Percentiles rank a stretch among this genome's conserved stretches.
phyloP scores from a whole-genome alignment of 2,797 vertebrate genomes.

The Pteronotus mesoamericanus region DNA sequence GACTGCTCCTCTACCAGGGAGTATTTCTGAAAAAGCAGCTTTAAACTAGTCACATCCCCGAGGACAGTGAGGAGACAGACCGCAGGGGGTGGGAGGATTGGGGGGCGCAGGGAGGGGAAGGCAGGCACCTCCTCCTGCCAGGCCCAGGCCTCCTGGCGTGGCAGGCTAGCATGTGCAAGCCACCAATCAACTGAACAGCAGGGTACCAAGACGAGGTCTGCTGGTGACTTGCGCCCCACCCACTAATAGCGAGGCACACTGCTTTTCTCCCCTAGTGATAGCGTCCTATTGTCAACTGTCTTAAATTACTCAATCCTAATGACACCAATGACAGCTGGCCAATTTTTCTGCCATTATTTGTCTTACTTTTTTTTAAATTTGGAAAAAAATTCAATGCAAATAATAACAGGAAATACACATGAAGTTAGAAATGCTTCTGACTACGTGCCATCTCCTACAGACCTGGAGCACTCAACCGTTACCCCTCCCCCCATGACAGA shows the following conservation, averaged over 20 bases:
- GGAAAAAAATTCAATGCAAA: neutral
- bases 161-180: neutral
- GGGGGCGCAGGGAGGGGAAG: neutral
- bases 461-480: neutral
- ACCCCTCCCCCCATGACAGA: rapidly evolving
- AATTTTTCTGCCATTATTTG: neutral
- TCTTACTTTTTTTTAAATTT: neutral
- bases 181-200: neutral
- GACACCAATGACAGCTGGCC: neutral
- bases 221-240: neutral
- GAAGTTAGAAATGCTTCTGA: neutral
- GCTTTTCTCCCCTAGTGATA: neutral
- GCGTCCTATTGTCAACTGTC: neutral
- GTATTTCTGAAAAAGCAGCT: neutral
- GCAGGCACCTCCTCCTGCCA: too few species aligned
- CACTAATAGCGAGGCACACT: neutral
- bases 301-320: neutral
- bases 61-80: neutral
- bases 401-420: too few species aligned
- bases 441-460: neutral
- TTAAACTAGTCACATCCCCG: neutral
- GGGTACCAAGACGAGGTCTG: neutral
- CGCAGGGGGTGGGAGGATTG: neutral
- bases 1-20: neutral
- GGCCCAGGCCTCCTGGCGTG: neutral